These are phyloP conservation scores for Donacobius atricapilla DNA, from an alignment of 2,113 vertebrate species.

Conservation along the genomic window DNA sequence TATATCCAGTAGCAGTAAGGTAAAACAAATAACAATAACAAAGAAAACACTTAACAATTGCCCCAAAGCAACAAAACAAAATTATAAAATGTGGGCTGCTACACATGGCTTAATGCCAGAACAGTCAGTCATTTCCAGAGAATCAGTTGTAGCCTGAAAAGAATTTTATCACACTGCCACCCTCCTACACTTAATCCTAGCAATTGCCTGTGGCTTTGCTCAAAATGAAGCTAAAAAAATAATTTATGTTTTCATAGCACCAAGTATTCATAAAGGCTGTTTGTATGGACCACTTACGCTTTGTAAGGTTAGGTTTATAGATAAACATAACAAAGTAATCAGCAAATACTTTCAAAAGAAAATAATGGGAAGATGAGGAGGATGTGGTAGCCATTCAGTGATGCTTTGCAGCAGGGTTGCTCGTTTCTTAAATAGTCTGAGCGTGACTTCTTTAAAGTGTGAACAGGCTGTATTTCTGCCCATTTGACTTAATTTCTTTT, in stretches of 20 bases:
- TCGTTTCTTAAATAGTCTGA: not conserved
- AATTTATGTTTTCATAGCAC: not conserved
- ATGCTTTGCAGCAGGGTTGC: not conserved
- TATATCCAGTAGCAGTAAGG: not conserved
- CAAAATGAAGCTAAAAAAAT: not conserved
- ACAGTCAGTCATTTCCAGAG: not conserved
- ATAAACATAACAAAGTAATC: not conserved
- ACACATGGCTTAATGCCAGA: not conserved
- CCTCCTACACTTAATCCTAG: not conserved
- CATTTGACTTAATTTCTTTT: not conserved
- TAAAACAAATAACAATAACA: not conserved
- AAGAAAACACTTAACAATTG: not conserved
- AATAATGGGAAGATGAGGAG: not conserved
- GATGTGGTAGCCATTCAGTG: not conserved
- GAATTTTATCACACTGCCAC: not conserved
- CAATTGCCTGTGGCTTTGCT: not conserved
- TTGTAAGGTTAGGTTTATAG: not conserved
- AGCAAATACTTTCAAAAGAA: not conserved
- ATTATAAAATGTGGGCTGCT: not conserved
- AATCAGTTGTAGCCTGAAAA: not conserved
- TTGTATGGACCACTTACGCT: not conserved
- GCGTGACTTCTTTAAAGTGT: not conserved
- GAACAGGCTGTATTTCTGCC: not conserved
- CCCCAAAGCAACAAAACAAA: not conserved
- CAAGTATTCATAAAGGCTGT: not conserved